phyloP scores from a whole-genome alignment of 1,140 invertebrate genomes.

The Drosophila eugracilis region DNA sequence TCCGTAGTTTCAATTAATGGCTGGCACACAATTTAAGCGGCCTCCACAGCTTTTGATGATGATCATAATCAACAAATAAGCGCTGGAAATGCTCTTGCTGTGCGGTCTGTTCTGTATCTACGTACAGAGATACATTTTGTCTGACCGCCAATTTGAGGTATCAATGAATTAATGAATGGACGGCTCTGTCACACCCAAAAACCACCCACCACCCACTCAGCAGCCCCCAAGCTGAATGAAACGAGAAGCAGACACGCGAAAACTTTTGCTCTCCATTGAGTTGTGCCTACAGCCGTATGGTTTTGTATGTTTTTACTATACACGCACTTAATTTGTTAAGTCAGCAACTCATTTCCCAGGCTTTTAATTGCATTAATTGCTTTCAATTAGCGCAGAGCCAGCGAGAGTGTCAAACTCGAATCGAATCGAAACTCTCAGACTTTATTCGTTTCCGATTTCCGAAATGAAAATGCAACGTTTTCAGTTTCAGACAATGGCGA shows the following conservation, averaged over 20 bases:
- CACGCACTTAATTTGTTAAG: slow-evolving; percentile 33
- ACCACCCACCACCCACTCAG: slow-evolving; percentile 3
- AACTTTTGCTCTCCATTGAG: slow-evolving; percentile 40
- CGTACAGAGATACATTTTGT: slow-evolving; percentile 17
- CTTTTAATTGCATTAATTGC: slow-evolving; percentile 78
- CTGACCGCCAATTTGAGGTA: slow-evolving; percentile 68
- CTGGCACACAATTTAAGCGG: slow-evolving; percentile 37
- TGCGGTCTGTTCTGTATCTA: background rate
- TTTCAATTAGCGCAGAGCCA: slow-evolving; percentile 64
- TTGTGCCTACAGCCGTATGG: slow-evolving; percentile 2
- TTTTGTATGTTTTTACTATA: slow-evolving; percentile 9
- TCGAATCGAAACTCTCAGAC: slow-evolving; percentile 4
- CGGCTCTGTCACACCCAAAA: slow-evolving; percentile 38
- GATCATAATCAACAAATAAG: slow-evolving; percentile 50
- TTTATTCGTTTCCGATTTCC: background rate
- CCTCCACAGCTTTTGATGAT: slow-evolving; percentile 46
- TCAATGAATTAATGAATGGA: slow-evolving; percentile 60
- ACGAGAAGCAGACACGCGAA: slow-evolving; percentile 32
- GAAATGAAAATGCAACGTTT: slow-evolving; percentile 15
- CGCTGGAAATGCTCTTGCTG: slow-evolving; percentile 15
- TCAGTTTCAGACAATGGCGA: slow-evolving; percentile 1
- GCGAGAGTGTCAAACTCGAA: slow-evolving; percentile 3
- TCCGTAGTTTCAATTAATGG: slow-evolving; percentile 48
- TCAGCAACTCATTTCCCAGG: slow-evolving; percentile 46
- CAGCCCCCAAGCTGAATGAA: slow-evolving; percentile 40